Percentiles rank a stretch among this genome's conserved stretches.
Evolutionary conservation across 2,888 invertebrate genomes (phyloP).

Genomic region (Smittia aterrima): DNA sequence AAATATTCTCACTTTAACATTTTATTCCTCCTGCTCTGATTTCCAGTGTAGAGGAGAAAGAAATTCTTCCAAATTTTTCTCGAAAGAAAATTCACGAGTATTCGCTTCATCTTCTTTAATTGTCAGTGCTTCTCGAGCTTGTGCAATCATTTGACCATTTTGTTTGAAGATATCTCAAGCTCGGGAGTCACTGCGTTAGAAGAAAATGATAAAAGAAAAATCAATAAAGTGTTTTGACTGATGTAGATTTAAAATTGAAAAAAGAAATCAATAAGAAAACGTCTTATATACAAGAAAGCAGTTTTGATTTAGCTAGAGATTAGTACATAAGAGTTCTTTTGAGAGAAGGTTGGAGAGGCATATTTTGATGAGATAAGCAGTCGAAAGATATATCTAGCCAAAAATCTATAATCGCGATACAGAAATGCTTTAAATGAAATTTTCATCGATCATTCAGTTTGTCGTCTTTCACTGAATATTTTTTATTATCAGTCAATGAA

Average conservation of each 20-base stretch:
- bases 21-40: neutral
- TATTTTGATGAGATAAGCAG: neutral
- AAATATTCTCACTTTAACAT: too few species aligned
- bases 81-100: neutral
- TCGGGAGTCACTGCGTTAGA: neutral
- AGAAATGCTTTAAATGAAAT: neutral
- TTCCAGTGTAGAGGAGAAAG: neutral
- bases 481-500: too few species aligned
- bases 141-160: too few species aligned
- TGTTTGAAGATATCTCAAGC: too few species aligned
- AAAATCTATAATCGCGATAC: constrained; percentile 5
- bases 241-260: constrained; percentile 21
- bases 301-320: constrained; percentile 11
- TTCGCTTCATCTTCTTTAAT: neutral
- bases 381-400: constrained; percentile 5
- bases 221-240: constrained; percentile 27
- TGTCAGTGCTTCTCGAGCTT: too few species aligned
- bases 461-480: too few species aligned
- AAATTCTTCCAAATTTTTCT: neutral
- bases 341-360: neutral
- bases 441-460: neutral
- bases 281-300: constrained; percentile 2
- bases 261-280: constrained; percentile 21
- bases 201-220: neutral
- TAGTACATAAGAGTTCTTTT: neutral